These are phyloP conservation scores for Chaetoderma sp. DNA, from an alignment of 2,888 invertebrate genomes.

Conservation along the genomic window DNA sequence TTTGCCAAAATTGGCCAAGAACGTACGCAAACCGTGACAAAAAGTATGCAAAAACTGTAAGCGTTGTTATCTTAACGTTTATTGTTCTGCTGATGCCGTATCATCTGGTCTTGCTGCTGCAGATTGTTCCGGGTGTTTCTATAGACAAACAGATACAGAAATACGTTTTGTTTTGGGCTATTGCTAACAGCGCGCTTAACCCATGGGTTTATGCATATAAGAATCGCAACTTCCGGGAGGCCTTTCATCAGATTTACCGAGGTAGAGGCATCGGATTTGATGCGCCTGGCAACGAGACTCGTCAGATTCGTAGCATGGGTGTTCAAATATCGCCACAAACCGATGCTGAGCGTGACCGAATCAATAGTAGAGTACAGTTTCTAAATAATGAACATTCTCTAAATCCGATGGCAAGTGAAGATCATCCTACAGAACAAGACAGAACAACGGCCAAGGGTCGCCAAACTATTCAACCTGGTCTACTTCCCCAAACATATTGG, in stretches of 20 bases:
- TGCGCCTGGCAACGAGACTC: too few species aligned
- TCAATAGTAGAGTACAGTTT: too few species aligned
- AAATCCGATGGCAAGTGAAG: too few species aligned
- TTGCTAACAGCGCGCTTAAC: conserved; percentile 75
- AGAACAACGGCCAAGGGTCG: too few species aligned
- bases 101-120: conserved; percentile 70
- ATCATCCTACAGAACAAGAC: too few species aligned
- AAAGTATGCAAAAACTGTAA: conserved; percentile 76
- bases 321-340: too few species aligned
- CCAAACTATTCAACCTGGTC: too few species aligned
- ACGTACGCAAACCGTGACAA: conserved; percentile 64
- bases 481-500: too few species aligned
- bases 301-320: too few species aligned
- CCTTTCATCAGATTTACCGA: conserved; percentile 66
- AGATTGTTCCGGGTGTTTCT: conserved; percentile 61
- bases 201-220: conserved; percentile 79
- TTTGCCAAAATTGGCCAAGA: conserved; percentile 63
- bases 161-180: conserved; percentile 75
- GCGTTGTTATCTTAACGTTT: conserved; percentile 76
- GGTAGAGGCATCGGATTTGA: too few species aligned
- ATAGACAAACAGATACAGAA: conserved; percentile 73
- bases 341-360: too few species aligned
- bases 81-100: conserved; percentile 76
- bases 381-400: too few species aligned
- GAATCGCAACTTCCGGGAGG: conserved; percentile 75